Percentiles rank a stretch among this genome's conserved stretches.
Evolutionary conservation across 2,797 vertebrate species (phyloP).

Genomic region (Paramormyrops hopkinsi): DNA sequence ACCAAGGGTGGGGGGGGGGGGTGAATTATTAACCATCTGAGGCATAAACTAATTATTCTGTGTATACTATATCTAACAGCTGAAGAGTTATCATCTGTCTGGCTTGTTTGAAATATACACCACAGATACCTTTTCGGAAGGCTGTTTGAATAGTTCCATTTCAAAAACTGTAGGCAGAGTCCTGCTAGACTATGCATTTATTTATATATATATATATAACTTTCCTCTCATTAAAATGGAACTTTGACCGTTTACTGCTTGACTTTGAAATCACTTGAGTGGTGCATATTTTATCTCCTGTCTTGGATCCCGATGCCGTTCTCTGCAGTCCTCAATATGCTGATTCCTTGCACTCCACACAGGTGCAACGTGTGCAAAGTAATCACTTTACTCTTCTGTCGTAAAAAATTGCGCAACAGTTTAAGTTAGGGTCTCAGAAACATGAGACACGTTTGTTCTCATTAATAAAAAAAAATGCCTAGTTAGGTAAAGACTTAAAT

Average conservation of each 20-base stretch:
- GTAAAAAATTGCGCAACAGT: background rate
- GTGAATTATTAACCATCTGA: conserved; percentile 4
- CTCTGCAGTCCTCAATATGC: background rate
- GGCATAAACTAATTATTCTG: conserved; percentile 9
- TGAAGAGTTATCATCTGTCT: background rate
- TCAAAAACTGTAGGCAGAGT: background rate
- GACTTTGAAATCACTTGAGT: conserved; percentile 2
- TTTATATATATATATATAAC: background rate
- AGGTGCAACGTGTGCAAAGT: background rate
- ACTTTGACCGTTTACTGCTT: background rate
- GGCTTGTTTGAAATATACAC: background rate
- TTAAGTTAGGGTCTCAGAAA: background rate
- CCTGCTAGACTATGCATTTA: background rate
- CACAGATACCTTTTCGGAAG: background rate
- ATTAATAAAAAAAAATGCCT: background rate
- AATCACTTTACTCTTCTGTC: background rate
- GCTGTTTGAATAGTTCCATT: background rate
- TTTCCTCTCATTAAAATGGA: background rate
- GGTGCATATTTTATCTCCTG: background rate
- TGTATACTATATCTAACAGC: background rate
- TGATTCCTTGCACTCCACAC: background rate
- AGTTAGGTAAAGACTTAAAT: background rate
- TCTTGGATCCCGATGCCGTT: background rate
- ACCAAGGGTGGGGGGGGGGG: background rate
- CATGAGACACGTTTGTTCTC: background rate